phyloP scores from a whole-genome alignment of 2,888 invertebrate species.

The Diaprepes abbreviatus region DNA sequence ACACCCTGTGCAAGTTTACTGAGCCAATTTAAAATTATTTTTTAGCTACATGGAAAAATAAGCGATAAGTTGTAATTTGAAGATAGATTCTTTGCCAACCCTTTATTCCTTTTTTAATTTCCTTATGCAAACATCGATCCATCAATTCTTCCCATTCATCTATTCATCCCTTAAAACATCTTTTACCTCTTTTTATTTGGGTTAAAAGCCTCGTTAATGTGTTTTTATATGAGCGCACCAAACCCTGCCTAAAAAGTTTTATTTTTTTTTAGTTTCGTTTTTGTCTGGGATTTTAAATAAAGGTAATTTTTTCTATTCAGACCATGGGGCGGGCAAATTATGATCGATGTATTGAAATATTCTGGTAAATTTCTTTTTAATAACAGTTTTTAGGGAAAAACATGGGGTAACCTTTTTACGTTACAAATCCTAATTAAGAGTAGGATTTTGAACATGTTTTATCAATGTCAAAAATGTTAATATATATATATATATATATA shows the following conservation, averaged over 20 bases:
- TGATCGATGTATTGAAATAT: neutral
- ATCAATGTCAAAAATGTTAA: neutral
- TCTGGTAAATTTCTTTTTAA: neutral
- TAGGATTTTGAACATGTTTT: neutral
- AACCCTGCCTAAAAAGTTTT: neutral
- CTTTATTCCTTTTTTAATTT: too few relatives aligned
- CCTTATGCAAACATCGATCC: slow-evolving; percentile 17
- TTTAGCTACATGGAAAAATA: too few relatives aligned
- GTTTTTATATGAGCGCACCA: neutral
- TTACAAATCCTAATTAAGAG: too few relatives aligned
- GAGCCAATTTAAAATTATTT: too few relatives aligned
- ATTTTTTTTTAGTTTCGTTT: neutral
- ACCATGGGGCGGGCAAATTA: neutral
- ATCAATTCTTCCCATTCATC: slow-evolving; percentile 4
- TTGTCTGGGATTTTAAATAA: neutral
- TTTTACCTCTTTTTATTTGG: slow-evolving; percentile 5
- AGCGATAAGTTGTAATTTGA: too few relatives aligned
- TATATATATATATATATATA: too few relatives aligned
- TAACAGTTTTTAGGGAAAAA: neutral
- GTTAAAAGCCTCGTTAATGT: slow-evolving; percentile 9
- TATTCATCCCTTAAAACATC: neutral
- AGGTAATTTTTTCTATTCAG: neutral
- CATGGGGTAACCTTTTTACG: too few relatives aligned
- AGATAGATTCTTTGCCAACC: too few relatives aligned
- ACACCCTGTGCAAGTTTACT: too few relatives aligned